Evolutionary conservation across 2,113 vertebrate genomes (phyloP).

Genomic region (Cynopterus brachyotis): DNA sequence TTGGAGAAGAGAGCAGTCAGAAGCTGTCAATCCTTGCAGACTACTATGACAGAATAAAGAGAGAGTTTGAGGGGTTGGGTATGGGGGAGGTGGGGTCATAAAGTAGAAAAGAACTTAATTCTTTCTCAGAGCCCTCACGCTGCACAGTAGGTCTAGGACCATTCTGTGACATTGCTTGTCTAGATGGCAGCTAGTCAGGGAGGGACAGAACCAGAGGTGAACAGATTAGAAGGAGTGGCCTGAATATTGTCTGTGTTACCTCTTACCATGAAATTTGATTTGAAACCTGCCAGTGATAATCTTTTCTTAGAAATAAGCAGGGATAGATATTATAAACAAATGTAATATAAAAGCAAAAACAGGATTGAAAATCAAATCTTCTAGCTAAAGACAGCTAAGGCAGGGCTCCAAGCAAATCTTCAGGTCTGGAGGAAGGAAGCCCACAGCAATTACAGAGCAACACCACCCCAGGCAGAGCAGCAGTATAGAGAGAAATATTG

Average conservation of each 20-base stretch:
- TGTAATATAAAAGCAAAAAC: constrained; percentile 48
- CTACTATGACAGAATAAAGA: not conserved
- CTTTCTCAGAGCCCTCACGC: fast-evolving
- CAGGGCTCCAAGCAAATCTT: constrained; percentile 12
- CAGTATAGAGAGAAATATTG: not conserved
- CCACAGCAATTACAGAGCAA: not conserved
- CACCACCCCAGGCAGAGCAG: not conserved
- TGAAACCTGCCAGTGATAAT: constrained; percentile 31
- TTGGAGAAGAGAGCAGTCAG: not conserved
- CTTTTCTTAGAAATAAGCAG: constrained; percentile 44
- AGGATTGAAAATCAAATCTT: constrained; percentile 55
- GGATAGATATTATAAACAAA: constrained; percentile 48
- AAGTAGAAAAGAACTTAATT: not conserved
- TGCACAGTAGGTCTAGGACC: not conserved
- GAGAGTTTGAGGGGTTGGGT: not conserved
- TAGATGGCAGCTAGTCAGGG: not conserved
- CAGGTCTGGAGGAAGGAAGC: constrained; percentile 28
- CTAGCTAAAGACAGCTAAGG: not conserved
- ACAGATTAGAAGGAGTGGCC: not conserved
- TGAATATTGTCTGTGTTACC: not conserved
- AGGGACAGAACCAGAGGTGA: not conserved
- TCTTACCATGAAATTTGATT: constrained; percentile 13
- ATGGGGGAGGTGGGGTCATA: not conserved
- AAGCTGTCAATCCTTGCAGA: not conserved
- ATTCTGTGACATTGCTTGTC: not conserved